phyloP scores from a whole-genome alignment of 1,140 invertebrate genomes.

The Globodera ellingtonae region DNA sequence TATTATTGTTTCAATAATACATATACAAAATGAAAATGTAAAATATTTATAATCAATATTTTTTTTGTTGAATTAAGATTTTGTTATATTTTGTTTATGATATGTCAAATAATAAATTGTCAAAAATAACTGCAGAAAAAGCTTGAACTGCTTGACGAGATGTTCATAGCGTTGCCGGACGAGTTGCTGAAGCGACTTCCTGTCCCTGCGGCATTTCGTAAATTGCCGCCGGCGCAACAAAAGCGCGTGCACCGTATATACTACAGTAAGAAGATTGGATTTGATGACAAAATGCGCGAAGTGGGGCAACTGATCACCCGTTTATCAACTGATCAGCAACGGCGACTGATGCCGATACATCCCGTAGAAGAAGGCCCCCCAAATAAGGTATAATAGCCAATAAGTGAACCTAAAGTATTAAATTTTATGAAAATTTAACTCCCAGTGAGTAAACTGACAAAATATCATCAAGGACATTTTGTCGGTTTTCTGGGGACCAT shows the following conservation, averaged over 20 bases:
- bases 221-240: slow-evolving; percentile 32
- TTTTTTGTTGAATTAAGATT: no score
- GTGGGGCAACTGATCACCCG: slow-evolving; percentile 26
- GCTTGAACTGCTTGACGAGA: slow-evolving; percentile 47
- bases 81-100: no score
- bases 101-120: neutral
- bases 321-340: slow-evolving; percentile 34
- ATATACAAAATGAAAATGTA: no score
- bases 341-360: slow-evolving; percentile 33
- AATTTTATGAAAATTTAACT: no score
- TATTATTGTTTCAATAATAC: no score
- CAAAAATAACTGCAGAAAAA: slow-evolving; percentile 37
- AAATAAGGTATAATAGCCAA: neutral
- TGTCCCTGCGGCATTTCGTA: slow-evolving; percentile 43
- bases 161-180: slow-evolving; percentile 46
- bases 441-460: no score
- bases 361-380: neutral
- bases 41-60: no score
- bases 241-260: slow-evolving; percentile 31
- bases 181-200: slow-evolving; percentile 31
- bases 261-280: slow-evolving; percentile 42
- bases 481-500: no score
- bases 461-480: no score
- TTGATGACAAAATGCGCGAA: slow-evolving; percentile 36
- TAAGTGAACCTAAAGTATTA: no score